Evolutionary conservation across 1,140 invertebrate species (phyloP).

Genomic region (Eriocheir sinensis): DNA sequence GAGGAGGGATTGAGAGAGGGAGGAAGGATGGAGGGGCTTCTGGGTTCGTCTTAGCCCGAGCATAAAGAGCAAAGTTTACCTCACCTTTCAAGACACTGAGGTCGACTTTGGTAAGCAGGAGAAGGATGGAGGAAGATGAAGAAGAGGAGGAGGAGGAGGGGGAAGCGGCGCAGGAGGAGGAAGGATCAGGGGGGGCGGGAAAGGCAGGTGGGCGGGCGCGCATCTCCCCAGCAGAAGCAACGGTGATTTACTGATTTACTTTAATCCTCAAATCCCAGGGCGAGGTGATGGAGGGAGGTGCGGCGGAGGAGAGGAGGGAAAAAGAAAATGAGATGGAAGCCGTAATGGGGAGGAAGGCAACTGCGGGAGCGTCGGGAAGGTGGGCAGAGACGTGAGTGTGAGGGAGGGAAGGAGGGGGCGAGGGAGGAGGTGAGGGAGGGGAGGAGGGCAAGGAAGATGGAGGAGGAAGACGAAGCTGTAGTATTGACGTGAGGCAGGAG

Average conservation of each 20-base stretch:
- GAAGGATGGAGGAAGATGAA: background rate
- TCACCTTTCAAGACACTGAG: background rate
- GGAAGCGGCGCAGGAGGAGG: background rate
- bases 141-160: background rate
- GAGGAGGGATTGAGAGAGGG: slow-evolving; percentile 27
- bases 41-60: background rate
- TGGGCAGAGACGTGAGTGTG: background rate
- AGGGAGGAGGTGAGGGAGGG: background rate
- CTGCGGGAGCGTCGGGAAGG: background rate
- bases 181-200: background rate
- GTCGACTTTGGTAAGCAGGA: slow-evolving; percentile 37
- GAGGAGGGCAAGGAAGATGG: slow-evolving; percentile 4
- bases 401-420: slow-evolving; percentile 8
- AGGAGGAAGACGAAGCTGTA: background rate
- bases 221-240: background rate
- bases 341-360: background rate
- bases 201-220: background rate
- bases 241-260: background rate
- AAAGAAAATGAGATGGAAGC: slow-evolving; percentile 31
- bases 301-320: background rate
- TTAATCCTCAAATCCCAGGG: background rate
- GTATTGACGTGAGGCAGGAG: background rate
- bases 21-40: background rate
- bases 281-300: background rate
- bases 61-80: slow-evolving; percentile 43